These are phyloP conservation scores for Mastigias papua DNA, from an alignment of 30 jellyfish, hydroid and myxozoan genomes.

Conservation along the genomic window DNA sequence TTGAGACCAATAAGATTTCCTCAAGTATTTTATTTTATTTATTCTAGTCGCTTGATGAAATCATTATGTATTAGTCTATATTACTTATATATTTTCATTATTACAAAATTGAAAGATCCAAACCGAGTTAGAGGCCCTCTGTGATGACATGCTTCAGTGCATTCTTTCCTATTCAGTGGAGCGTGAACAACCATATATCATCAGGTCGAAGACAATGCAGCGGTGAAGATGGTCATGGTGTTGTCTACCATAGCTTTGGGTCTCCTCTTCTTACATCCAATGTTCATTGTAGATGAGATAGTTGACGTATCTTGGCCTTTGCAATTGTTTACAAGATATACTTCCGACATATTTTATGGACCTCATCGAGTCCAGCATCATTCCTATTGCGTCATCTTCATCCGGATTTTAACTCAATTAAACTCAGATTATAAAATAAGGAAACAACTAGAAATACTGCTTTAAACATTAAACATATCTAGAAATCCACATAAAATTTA, in stretches of 20 bases:
- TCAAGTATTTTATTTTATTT: background rate
- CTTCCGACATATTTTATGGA: no score
- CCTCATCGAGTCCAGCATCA: no score
- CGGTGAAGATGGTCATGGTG: background rate
- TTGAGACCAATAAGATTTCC: background rate
- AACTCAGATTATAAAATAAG: no score
- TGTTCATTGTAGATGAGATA: background rate
- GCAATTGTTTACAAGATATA: no score
- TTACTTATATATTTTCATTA: slow-evolving; percentile 8
- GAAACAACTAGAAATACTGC: no score
- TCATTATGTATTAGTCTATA: background rate
- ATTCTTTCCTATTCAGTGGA: slow-evolving; percentile 26
- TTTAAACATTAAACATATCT: no score
- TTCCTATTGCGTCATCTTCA: no score
- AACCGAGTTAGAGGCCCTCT: background rate
- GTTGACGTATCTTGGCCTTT: background rate
- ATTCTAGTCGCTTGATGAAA: background rate
- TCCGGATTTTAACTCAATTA: no score
- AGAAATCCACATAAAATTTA: no score
- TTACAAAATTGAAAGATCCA: background rate
- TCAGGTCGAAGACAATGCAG: slow-evolving; percentile 20
- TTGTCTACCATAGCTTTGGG: no score
- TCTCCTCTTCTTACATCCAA: background rate
- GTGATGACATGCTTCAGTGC: slow-evolving; percentile 45
- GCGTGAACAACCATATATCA: slow-evolving; percentile 32